Conservation (phyloP, 2,888 invertebrate genomes). For the Aplocera efformata region DNA sequence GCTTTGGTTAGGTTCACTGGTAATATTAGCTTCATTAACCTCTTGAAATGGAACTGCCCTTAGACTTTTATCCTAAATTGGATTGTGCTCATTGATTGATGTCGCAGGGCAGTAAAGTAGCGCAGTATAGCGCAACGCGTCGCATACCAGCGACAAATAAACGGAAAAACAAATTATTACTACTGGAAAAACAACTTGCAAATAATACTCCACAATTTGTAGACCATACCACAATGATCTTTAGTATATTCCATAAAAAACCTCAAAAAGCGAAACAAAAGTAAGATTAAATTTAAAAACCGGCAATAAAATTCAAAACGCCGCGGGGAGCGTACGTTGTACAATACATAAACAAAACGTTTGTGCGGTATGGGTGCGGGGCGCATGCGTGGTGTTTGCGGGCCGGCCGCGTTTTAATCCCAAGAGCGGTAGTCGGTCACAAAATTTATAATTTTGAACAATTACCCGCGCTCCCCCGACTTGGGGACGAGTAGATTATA, state of each 20-base stretch:
- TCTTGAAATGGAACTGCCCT: too few species aligned
- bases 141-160: too few species aligned
- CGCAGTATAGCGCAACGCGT: too few species aligned
- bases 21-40: too few species aligned
- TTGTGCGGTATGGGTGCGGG: conserved; percentile 26
- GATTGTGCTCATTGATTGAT: too few species aligned
- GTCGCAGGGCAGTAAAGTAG: too few species aligned
- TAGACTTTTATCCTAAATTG: too few species aligned
- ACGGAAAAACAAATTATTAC: too few species aligned
- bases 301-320: conserved; percentile 20
- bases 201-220: too few species aligned
- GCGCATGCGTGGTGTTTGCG: conserved; percentile 30
- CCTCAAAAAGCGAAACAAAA: conserved; percentile 25
- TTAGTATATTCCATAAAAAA: conserved; percentile 23
- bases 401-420: conserved; percentile 52
- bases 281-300: conserved; percentile 25
- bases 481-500: conserved; percentile 30
- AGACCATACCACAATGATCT: not conserved
- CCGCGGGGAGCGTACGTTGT: conserved; percentile 21
- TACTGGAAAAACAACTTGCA: too few species aligned
- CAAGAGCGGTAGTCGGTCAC: conserved; percentile 62
- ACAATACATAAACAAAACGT: conserved; percentile 34
- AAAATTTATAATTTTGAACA: conserved; percentile 78
- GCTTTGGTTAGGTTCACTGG: too few species aligned
- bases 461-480: conserved; percentile 68